A percentile compares a stretch with the other conserved stretches of the same genome.
Evolutionary conservation across 2,113 vertebrate genomes (phyloP).

Genomic region (Gymnogyps californianus): DNA sequence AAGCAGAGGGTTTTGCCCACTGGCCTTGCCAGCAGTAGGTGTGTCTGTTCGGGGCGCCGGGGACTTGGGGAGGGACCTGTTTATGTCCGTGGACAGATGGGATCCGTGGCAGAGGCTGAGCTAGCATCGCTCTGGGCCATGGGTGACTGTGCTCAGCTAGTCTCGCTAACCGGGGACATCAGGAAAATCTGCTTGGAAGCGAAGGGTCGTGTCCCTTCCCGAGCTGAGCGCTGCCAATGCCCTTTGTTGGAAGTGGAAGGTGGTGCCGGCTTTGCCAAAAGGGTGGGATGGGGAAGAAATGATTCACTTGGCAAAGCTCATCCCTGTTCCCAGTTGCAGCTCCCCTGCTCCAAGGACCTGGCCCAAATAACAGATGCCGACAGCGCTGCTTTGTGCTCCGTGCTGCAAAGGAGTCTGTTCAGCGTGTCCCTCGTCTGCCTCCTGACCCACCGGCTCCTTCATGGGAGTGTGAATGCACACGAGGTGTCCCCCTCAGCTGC

Average conservation of each 20-base stretch:
- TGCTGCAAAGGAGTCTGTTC: neutral
- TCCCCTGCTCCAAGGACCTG: neutral
- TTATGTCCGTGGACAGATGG: neutral
- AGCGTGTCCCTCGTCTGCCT: neutral
- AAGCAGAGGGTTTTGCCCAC: neutral
- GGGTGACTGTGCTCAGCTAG: neutral
- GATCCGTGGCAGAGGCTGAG: neutral
- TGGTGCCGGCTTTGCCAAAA: neutral
- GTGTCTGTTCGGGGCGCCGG: neutral
- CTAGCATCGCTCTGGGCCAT: neutral
- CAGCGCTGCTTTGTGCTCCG: neutral
- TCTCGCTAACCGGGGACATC: neutral
- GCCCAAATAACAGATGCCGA: neutral
- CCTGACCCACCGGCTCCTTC: neutral
- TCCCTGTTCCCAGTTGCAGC: neutral
- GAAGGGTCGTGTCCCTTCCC: neutral
- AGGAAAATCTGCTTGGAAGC: neutral
- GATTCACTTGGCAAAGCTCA: neutral
- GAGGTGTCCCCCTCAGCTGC: neutral
- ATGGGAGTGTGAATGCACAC: rapidly evolving
- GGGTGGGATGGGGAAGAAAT: conserved; percentile 31
- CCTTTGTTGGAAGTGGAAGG: conserved; percentile 39
- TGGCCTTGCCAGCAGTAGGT: neutral
- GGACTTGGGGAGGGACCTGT: neutral
- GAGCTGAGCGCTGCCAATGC: neutral